A percentile compares a stretch with the other conserved stretches of the same genome.
These are phyloP conservation scores for Phrynosoma platyrhinos DNA, from an alignment of 2,113 vertebrate genomes.

Conservation along the genomic window DNA sequence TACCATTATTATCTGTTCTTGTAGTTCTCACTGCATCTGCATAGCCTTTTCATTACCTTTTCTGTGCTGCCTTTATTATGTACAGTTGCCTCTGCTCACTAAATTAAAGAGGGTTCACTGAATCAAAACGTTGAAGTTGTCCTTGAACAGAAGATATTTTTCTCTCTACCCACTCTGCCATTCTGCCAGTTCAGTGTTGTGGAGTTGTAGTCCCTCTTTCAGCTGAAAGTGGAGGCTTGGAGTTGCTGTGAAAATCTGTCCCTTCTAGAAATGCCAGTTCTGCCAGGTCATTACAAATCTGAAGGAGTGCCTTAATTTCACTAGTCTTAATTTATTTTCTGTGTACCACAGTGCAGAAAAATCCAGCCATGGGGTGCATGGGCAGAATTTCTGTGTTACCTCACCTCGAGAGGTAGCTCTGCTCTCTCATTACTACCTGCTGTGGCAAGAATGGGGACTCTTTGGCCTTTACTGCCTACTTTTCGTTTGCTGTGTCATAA, in stretches of 20 bases:
- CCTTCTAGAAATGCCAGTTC: background rate
- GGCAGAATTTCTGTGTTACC: background rate
- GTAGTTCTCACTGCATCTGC: background rate
- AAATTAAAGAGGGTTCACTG: background rate
- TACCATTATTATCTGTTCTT: background rate
- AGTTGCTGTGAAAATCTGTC: background rate
- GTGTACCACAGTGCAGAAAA: background rate
- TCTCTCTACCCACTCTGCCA: background rate
- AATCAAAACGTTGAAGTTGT: background rate
- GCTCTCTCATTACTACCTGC: background rate
- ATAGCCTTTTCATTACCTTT: background rate
- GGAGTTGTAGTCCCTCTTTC: background rate
- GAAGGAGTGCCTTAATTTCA: background rate
- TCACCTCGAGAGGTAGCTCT: too few species aligned
- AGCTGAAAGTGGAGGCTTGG: background rate
- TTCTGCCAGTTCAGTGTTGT: background rate
- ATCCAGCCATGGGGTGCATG: background rate
- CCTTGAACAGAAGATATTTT: background rate
- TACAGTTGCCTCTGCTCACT: background rate
- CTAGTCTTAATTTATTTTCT: background rate
- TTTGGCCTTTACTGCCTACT: too few species aligned
- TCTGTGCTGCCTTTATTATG: too few species aligned
- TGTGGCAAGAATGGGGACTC: background rate
- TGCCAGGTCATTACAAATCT: background rate
- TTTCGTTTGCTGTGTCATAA: too few species aligned